Percentiles rank a stretch among this genome's conserved stretches.
Evolutionary conservation across 2,888 invertebrate species (phyloP).

Genomic region (Acholoe squamosa): DNA sequence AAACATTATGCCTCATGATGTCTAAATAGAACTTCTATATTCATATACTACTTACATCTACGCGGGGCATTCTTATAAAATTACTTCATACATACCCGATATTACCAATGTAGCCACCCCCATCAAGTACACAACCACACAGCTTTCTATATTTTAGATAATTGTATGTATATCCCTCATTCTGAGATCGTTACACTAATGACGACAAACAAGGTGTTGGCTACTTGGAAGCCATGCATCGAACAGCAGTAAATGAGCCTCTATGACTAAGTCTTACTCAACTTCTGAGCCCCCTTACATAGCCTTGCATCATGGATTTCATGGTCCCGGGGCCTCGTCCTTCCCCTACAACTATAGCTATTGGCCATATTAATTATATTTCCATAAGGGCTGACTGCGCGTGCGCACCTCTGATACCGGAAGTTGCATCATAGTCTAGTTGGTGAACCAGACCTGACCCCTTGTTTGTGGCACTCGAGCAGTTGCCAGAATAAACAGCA

Average conservation of each 20-base stretch:
- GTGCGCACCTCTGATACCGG: not conserved
- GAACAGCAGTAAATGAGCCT: not conserved
- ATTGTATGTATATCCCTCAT: too few relatives aligned
- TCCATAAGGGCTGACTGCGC: constrained; percentile 30
- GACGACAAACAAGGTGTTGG: too few relatives aligned
- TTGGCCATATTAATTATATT: constrained; percentile 51
- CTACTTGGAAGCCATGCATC: not conserved
- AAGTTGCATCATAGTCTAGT: constrained; percentile 6
- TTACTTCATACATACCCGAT: too few relatives aligned
- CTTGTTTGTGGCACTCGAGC: not conserved
- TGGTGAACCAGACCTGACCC: constrained; percentile 27
- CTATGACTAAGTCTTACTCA: constrained; percentile 33
- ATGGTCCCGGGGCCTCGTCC: not conserved
- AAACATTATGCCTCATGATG: too few relatives aligned
- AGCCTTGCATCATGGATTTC: constrained; percentile 26
- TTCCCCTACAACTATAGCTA: not conserved
- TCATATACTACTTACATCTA: too few relatives aligned
- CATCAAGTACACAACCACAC: too few relatives aligned
- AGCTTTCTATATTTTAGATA: too few relatives aligned
- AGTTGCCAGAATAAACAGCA: too few relatives aligned
- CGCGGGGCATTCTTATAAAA: too few relatives aligned
- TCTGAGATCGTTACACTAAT: too few relatives aligned
- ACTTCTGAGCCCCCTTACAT: not conserved
- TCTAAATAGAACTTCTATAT: too few relatives aligned
- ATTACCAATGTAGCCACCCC: too few relatives aligned